Evolutionary conservation across 2,888 invertebrate species (phyloP), one percentile per base, ranked within the genome.

Genomic region (Caenorhabditis sinica): DNA sequence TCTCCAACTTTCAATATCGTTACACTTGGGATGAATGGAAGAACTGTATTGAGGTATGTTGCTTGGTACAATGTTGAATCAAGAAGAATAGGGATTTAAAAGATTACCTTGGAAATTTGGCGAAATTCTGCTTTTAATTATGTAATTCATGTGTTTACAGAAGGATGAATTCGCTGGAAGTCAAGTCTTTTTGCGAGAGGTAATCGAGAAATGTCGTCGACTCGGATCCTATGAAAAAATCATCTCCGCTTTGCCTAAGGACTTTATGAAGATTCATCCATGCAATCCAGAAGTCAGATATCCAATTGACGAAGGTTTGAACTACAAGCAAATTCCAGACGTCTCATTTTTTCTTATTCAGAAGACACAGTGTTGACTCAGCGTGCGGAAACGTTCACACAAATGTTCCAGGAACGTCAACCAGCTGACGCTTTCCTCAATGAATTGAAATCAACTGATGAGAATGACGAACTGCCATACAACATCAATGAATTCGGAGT

Each of bases 1-100:
- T 99, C 93, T 98, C 98, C 93, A 99, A 99, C 94, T 99, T 99
- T 93, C 98, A 99, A 93, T 99, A 97, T 93, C 95, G 97, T 73
- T 99, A 98, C 98, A 97, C 97, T 2, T 99, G 99, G 99, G 93
- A 93, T 25, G 94, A 94, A 83, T 94, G 94, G 94, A 88, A 89
- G 11, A 93, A 93, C 36, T 93, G 93, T 85, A 85, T 93, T 15
- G 88, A 92, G 73, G 90, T 88, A 23, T 61, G 75, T 45, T 53
- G 56, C 49, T 33, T 17, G 23, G 25, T 9, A 17, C 2, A 6
- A 4, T 33, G 4, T 33, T 33, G 33, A 60, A 60, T 13, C 17
- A 23, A 45, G 13, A 49, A 51, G 25, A 68, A 30, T n/a, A 11
- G 30, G 8, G 20, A 17, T 6, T n/a, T n/a, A n/a, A n/a, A n/a